Conservation (phyloP, 2,888 invertebrate genomes). For the Ptychoptera albimana region DNA sequence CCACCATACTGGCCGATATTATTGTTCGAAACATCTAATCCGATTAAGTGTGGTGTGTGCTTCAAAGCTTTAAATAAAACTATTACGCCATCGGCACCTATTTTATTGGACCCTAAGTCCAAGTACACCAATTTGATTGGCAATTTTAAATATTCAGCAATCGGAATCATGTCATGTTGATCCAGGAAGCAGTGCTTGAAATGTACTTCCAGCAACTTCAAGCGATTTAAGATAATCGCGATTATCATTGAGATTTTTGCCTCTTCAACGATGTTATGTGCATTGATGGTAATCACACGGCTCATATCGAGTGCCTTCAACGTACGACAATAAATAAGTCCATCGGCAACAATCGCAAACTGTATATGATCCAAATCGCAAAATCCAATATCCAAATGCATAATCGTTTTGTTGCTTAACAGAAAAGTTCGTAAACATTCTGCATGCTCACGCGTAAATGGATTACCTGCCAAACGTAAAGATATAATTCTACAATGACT, state of each 20-base stretch:
- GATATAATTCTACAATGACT: not conserved
- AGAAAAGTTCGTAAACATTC: constrained; percentile 8
- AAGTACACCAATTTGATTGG: constrained; percentile 12
- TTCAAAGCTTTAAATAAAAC: constrained; percentile 18
- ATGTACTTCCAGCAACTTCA: constrained; percentile 17
- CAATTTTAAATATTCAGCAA: constrained; percentile 20
- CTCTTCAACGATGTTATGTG: constrained; percentile 17
- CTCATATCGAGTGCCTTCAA: constrained; percentile 17
- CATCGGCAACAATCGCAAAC: constrained; percentile 24
- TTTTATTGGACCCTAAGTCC: constrained; percentile 19
- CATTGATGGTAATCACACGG: constrained; percentile 14
- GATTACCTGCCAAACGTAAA: constrained; percentile 9
- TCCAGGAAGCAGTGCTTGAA: constrained; percentile 21
- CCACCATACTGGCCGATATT: constrained; percentile 22
- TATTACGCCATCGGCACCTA: constrained; percentile 19
- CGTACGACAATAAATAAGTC: constrained; percentile 19
- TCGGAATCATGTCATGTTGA: constrained; percentile 20
- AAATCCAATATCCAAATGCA: constrained; percentile 9
- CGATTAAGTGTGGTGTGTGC: constrained; percentile 13
- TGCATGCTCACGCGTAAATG: constrained; percentile 4
- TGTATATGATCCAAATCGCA: constrained; percentile 19
- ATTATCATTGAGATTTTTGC: constrained; percentile 18
- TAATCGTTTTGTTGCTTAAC: constrained; percentile 3
- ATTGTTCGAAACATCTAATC: constrained; percentile 20
- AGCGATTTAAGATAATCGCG: constrained; percentile 19